Percentiles rank a stretch among this genome's conserved stretches.
Conservation (phyloP, 2,113 vertebrate genomes). For the Trogon melanurus region DNA sequence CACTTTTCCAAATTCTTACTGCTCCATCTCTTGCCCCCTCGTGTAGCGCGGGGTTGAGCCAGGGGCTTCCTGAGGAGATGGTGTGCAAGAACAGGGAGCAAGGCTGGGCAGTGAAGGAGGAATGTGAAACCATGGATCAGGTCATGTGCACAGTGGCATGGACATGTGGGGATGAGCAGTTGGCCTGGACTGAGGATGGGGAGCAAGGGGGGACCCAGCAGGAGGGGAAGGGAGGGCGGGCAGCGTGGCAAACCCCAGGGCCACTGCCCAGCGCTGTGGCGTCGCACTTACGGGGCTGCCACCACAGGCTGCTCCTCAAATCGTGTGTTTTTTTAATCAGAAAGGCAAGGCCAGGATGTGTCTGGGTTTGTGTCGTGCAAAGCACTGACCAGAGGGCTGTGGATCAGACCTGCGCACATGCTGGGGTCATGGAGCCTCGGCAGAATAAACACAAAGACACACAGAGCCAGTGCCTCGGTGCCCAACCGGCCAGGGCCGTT, state of each 20-base stretch:
- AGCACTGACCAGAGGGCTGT: background rate
- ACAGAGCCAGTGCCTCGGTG: background rate
- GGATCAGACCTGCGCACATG: fast-evolving
- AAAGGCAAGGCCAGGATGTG: fast-evolving
- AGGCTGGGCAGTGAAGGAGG: fast-evolving
- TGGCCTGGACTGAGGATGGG: background rate
- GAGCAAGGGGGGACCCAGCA: background rate
- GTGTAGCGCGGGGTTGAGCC: background rate
- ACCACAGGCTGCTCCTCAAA: background rate
- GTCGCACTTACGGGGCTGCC: fast-evolving
- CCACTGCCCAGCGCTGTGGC: background rate
- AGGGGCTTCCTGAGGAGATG: background rate
- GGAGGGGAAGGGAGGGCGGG: background rate
- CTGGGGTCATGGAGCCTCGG: fast-evolving
- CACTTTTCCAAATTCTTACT: background rate
- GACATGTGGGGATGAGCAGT: fast-evolving
- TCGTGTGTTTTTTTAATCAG: background rate
- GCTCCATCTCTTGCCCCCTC: fast-evolving
- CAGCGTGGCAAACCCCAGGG: fast-evolving
- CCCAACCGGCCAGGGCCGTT: background rate
- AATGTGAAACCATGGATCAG: background rate
- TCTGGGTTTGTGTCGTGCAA: background rate
- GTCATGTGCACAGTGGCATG: fast-evolving
- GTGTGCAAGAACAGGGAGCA: fast-evolving
- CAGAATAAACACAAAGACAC: background rate